Evolutionary conservation across 1,140 invertebrate genomes (phyloP).

Genomic region (Ruditapes philippinarum): DNA sequence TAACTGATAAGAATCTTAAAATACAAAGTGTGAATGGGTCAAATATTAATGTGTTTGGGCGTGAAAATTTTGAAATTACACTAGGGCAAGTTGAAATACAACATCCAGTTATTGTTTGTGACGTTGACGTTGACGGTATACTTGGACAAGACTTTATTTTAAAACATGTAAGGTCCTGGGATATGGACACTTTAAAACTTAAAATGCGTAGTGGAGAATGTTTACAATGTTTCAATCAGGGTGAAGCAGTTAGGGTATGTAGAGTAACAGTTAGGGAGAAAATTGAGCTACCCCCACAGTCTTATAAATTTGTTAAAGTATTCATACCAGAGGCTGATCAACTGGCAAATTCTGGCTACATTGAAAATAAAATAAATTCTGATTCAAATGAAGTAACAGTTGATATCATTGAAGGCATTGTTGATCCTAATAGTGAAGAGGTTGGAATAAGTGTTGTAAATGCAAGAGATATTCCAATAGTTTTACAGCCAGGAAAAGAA

Average conservation of each 20-base stretch:
- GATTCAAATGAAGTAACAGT: too few species aligned
- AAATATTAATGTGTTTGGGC: background rate
- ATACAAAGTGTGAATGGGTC: constrained; percentile 6
- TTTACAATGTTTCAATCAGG: background rate
- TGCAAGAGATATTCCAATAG: too few species aligned
- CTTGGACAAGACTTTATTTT: background rate
- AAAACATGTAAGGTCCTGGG: background rate
- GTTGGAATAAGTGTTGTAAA: too few species aligned
- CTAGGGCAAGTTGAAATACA: background rate
- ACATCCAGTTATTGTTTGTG: background rate
- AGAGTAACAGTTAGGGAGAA: background rate
- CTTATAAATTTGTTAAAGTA: background rate
- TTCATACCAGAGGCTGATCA: background rate
- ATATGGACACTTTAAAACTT: background rate
- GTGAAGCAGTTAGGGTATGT: background rate
- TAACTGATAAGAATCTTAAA: background rate
- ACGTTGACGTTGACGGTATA: background rate
- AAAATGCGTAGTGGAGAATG: background rate
- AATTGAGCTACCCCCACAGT: background rate
- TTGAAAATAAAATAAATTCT: background rate
- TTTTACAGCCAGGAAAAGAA: too few species aligned
- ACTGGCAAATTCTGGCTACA: background rate
- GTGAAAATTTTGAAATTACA: background rate
- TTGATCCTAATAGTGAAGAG: too few species aligned
- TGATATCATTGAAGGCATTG: too few species aligned